Conservation (phyloP, 1,140 invertebrate species). For the Neotoxoptera formosana region DNA sequence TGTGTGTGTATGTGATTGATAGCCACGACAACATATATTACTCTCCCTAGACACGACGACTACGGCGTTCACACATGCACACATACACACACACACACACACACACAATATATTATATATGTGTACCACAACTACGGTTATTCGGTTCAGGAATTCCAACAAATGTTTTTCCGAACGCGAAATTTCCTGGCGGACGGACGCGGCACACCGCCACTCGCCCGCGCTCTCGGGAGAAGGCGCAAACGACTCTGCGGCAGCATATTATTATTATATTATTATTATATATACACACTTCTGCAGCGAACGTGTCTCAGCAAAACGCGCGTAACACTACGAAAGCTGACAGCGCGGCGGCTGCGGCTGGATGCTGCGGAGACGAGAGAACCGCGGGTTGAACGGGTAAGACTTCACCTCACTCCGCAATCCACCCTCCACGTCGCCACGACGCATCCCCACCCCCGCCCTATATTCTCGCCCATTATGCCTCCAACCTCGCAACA, state of each 20-base stretch:
- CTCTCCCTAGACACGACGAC: background rate
- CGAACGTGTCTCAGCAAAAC: background rate
- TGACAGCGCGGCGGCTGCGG: slow-evolving; percentile 14
- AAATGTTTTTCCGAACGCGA: slow-evolving; percentile 46
- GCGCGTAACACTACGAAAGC: background rate
- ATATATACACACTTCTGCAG: background rate
- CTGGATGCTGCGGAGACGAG: background rate
- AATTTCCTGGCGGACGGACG: slow-evolving; percentile 16
- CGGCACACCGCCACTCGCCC: background rate
- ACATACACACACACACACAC: background rate
- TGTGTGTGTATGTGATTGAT: background rate
- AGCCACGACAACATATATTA: slow-evolving; percentile 25
- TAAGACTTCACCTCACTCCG: slow-evolving; percentile 40
- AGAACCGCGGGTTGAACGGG: background rate
- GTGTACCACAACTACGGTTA: background rate
- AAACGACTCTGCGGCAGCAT: background rate
- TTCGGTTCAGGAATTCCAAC: slow-evolving; percentile 43
- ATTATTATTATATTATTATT: background rate
- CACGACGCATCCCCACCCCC: background rate
- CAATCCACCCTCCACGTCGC: background rate
- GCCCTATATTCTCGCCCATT: background rate
- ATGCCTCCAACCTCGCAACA: background rate
- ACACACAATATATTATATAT: background rate
- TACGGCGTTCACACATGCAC: background rate
- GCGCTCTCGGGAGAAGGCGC: background rate